A percentile compares a stretch with the other conserved stretches of the same genome.
phyloP scores from a whole-genome alignment of 1,140 invertebrate species.

The Sesamia nonagrioides region DNA sequence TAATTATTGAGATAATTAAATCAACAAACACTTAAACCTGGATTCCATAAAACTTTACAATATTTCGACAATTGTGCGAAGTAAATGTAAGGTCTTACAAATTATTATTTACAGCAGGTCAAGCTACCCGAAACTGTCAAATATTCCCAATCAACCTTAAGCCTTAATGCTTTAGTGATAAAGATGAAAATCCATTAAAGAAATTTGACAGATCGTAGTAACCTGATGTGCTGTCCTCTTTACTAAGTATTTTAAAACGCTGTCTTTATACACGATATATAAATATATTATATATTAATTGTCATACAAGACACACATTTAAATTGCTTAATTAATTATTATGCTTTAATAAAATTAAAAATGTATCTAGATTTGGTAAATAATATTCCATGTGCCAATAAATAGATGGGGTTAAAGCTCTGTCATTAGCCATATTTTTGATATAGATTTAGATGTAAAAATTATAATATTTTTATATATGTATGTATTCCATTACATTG shows the following conservation, averaged over 20 bases:
- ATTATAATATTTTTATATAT: conserved; percentile 73
- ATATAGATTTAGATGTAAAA: conserved; percentile 82
- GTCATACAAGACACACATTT: conserved; percentile 70
- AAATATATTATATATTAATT: conserved; percentile 79
- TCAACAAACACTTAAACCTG: conserved; percentile 28
- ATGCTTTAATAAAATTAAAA: conserved; percentile 66
- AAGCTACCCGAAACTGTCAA: too few relatives aligned
- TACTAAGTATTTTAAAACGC: conserved; percentile 26
- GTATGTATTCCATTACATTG: conserved; percentile 80
- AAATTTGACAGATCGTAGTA: too few relatives aligned
- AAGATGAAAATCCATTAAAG: too few relatives aligned
- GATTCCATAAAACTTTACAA: conserved; percentile 57
- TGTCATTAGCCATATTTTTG: conserved; percentile 83
- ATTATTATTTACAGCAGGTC: conserved; percentile 13
- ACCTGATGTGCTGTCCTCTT: too few relatives aligned
- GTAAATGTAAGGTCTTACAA: conserved; percentile 50
- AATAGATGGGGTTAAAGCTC: conserved; percentile 64
- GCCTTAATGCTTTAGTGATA: too few relatives aligned
- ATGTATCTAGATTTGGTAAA: conserved; percentile 61
- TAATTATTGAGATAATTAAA: conserved; percentile 40
- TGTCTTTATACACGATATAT: conserved; percentile 78
- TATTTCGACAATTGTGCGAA: conserved; percentile 62
- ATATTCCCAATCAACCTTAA: too few relatives aligned
- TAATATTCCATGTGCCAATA: conserved; percentile 84
- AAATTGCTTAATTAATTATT: conserved; percentile 65